These are phyloP conservation scores for Psilopsiagon aurifrons DNA, from an alignment of 2,113 vertebrate genomes.

Conservation along the genomic window DNA sequence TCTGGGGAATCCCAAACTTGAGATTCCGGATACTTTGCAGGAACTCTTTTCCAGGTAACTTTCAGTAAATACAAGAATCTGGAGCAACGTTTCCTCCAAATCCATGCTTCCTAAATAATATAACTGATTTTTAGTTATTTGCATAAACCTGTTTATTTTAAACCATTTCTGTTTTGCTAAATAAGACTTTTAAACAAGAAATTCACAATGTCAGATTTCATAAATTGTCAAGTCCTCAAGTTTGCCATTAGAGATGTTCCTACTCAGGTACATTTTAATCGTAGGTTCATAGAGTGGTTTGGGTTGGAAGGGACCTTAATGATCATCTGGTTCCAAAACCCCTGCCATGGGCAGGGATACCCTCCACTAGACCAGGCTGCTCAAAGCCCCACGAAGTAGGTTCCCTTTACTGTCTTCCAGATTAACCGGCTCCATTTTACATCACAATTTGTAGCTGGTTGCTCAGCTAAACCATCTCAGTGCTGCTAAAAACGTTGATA, in stretches of 20 bases:
- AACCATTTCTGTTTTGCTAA: not conserved
- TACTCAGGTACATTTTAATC: not conserved
- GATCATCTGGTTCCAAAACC: not conserved
- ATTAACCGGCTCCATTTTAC: not conserved
- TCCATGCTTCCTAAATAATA: not conserved
- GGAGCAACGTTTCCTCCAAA: not conserved
- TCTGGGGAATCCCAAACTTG: conserved; percentile 66
- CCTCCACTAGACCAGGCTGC: not conserved
- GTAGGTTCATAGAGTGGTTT: not conserved
- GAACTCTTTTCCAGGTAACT: conserved; percentile 87
- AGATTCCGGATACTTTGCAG: conserved; percentile 85
- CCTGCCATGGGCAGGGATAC: not conserved
- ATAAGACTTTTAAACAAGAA: not conserved
- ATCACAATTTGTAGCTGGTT: not conserved
- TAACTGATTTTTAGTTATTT: not conserved
- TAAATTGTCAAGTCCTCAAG: not conserved
- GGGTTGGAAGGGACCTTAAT: not conserved
- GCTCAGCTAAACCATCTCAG: not conserved
- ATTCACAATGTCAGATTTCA: not conserved
- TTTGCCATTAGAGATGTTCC: not conserved
- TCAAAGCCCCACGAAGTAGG: not conserved
- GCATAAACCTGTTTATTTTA: not conserved
- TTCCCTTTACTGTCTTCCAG: not conserved
- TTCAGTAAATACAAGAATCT: not conserved
- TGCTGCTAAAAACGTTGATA: not conserved